Evolutionary conservation across 37 sponge, comb jelly and placozoan species (phyloP), one percentile per base, ranked within the genome.

Genomic region (Ephydatia muelleri): DNA sequence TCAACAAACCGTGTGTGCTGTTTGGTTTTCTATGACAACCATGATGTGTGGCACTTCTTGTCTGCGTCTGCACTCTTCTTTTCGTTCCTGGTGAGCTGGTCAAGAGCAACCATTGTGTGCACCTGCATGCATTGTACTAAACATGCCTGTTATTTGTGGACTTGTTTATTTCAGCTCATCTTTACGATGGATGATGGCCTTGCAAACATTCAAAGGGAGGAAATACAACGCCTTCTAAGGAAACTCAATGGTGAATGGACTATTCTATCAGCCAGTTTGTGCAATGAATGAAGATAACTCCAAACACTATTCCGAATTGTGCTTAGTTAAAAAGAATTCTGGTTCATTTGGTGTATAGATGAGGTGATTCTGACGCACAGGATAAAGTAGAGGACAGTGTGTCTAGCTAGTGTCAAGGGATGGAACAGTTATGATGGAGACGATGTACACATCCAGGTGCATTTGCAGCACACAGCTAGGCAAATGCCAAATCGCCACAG

Each of bases 171-270:
- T 92, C 32, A 81, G 82, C 26, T 81, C 5, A 68, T 88, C 32
- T 37, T 88, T 9, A 82, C 88, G 5, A 75, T 82, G 70, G 88
- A 89, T 73, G 85, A 89, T 84, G 79, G 78, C 21, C 38, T 84
- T 31, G 38, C 5, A 69, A 25, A 69, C 6, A 11, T 14, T 1
- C 57, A 4, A 16, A 57, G 57, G 57, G 16, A 11, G 9, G 57
- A 57, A 57, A 57, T 57, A 57, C 57, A 57, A n/a, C 19, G 16
- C 57, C 57, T 57, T 57, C 57, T 57, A 21, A 57, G 6, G 19
- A 14, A 14, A 57, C 57, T 19, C 57, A 57, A 11, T 8, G 8
- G 6, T 43, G n/a, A n/a, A n/a, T 43, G 47, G 8, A 43, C 47
- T 43, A 14, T 19, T 57, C 6, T 57, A 16, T 13, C 57, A 13